These are phyloP conservation scores for Oryzaephilus surinamensis DNA, from an alignment of 1,140 invertebrate species.

Conservation along the genomic window DNA sequence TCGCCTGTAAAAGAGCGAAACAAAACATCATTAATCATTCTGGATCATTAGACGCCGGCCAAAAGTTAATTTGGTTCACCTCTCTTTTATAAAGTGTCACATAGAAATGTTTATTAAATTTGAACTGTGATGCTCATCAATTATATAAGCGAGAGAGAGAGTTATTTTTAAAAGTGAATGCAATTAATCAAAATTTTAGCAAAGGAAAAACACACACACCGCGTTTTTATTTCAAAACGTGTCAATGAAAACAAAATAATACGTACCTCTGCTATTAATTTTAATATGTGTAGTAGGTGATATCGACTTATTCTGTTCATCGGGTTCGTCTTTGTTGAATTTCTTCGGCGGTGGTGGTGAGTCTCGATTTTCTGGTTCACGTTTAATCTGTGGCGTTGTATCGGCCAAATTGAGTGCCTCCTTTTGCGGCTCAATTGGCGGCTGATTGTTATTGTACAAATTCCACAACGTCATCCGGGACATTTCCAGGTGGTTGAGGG, in stretches of 20 bases:
- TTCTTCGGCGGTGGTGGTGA: slow-evolving; percentile 49
- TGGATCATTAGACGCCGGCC: slow-evolving; percentile 15
- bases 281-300: slow-evolving; percentile 69
- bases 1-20: slow-evolving; percentile 43
- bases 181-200: too few relatives aligned
- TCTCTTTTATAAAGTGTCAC: too few relatives aligned
- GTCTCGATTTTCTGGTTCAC: slow-evolving; percentile 47
- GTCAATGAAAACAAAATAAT: too few relatives aligned
- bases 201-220: too few relatives aligned
- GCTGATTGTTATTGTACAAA: slow-evolving; percentile 58
- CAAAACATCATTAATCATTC: slow-evolving; percentile 17
- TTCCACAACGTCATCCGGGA: slow-evolving; percentile 70
- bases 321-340: slow-evolving; percentile 37
- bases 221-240: too few relatives aligned
- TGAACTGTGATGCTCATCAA: too few relatives aligned
- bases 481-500: slow-evolving; percentile 59
- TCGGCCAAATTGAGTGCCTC: slow-evolving; percentile 53
- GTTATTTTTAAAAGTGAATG: too few relatives aligned
- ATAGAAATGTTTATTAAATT: too few relatives aligned
- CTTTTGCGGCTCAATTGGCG: slow-evolving; percentile 43
- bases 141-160: too few relatives aligned
- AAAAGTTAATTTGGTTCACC: slow-evolving; percentile 22
- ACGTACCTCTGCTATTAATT: slow-evolving; percentile 76
- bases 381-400: slow-evolving; percentile 42
- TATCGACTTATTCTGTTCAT: slow-evolving; percentile 26